Evolutionary conservation across 2,797 vertebrate genomes (phyloP), one percentile per base, ranked within the genome.

Genomic region (Fundulus diaphanus): DNA sequence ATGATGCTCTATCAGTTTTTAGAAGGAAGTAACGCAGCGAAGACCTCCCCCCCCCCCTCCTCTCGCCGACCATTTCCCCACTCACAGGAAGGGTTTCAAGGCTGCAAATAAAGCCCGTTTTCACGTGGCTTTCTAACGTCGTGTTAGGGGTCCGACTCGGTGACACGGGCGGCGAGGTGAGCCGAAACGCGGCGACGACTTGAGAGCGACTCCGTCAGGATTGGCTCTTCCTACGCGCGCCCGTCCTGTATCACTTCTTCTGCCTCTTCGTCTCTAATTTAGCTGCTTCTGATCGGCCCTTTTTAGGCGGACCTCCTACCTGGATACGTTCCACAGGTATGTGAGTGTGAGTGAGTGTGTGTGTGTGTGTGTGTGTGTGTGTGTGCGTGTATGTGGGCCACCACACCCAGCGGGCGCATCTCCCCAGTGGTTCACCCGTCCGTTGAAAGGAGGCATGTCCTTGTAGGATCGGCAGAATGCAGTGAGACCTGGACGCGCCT

Each of bases 331-430:
- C 72, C 79, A 68, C 76, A 76, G 68, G 74, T 88, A 74, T 83
- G 79, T 73, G 51, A 87, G 85, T 80, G 18, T 76, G 79, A 82
- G 78, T 75, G 54, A 86, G 85, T 80, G 16, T 83, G 79, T 73
- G 51, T 88, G 85, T 80, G 18, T 76, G 79, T 84, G 78, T 75
- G 54, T 87, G 85, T 80, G 16, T 83, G 79, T 73, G 51, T 88
- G 51, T 88, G 85, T 80, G 18, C 74, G 79, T 84, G 78, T 75
- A 51, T 87, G 85, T 80, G 16, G 76, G 80, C 74, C 68, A 72
- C 92, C 89, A 87, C 93, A 92, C 90, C 88, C 88, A 90, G 90
- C 81, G 86, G 86, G 77, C 83, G 86, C 79, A 88, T 78, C 70
- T 74, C 83, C 74, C 81, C 76, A 76, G n/a, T 37, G 51, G 69